A percentile compares a stretch with the other conserved stretches of the same genome.
phyloP scores from a whole-genome alignment of 1,140 invertebrate species.

The Drosophila parvula region DNA sequence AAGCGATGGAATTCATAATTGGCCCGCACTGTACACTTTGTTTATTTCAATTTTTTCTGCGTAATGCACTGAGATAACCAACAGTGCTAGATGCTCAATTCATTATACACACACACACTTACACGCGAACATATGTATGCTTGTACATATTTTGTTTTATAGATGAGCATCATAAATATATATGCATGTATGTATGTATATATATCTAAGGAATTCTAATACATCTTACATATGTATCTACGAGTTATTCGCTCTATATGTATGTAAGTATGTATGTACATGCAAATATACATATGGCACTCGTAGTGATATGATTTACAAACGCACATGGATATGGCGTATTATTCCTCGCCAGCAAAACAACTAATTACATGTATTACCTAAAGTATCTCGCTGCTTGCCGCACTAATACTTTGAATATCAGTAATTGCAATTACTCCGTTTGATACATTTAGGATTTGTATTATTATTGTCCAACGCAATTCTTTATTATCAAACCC shows the following conservation, averaged over 20 bases:
- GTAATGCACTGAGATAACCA: slow-evolving; percentile 36
- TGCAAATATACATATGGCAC: slow-evolving; percentile 38
- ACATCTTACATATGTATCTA: slow-evolving; percentile 47
- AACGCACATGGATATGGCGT: slow-evolving; percentile 38
- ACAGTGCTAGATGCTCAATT: slow-evolving; percentile 35
- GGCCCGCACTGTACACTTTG: slow-evolving; percentile 25
- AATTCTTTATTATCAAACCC: slow-evolving; percentile 50
- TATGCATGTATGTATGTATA: slow-evolving; percentile 22
- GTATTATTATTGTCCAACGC: slow-evolving; percentile 50
- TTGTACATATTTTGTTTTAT: slow-evolving; percentile 49
- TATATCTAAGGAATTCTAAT: slow-evolving; percentile 43
- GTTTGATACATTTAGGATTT: slow-evolving; percentile 29
- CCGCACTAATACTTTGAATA: slow-evolving; percentile 4
- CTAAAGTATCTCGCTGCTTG: slow-evolving; percentile 15
- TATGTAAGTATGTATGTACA: slow-evolving; percentile 21
- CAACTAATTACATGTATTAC: slow-evolving; percentile 3
- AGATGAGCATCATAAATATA: slow-evolving; percentile 47
- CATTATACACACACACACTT: slow-evolving; percentile 25
- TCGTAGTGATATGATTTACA: slow-evolving; percentile 40
- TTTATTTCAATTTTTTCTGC: slow-evolving; percentile 36
- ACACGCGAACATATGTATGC: slow-evolving; percentile 8
- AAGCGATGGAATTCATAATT: slow-evolving; percentile 36
- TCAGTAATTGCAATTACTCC: slow-evolving; percentile 20
- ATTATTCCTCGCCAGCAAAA: slow-evolving; percentile 4
- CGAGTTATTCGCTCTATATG: slow-evolving; percentile 36